Evolutionary conservation across 2,888 invertebrate species (phyloP).

Genomic region (Agelastica alni): DNA sequence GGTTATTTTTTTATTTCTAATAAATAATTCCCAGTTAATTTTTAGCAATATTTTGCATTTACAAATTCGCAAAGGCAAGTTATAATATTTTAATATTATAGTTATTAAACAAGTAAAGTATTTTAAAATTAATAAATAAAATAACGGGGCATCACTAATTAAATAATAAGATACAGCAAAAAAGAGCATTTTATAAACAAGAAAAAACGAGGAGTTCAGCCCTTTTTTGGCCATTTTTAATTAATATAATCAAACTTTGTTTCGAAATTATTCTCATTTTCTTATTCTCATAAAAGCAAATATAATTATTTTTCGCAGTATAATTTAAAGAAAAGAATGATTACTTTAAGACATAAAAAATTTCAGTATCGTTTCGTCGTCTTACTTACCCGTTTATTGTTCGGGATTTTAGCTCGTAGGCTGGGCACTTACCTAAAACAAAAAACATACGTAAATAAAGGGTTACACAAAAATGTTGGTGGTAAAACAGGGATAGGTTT

Average conservation of each 20-base stretch:
- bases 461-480: too few species aligned
- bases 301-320: constrained; percentile 6
- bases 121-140: too few species aligned
- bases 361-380: background rate
- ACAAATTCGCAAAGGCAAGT: too few species aligned
- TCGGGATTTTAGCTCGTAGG: background rate
- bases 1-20: too few species aligned
- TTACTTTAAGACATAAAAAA: background rate
- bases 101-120: too few species aligned
- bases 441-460: constrained; percentile 4
- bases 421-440: constrained; percentile 6
- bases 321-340: constrained; percentile 1
- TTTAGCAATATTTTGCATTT: too few species aligned
- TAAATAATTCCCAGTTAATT: too few species aligned
- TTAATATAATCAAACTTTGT: constrained; percentile 14
- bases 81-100: too few species aligned
- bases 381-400: background rate
- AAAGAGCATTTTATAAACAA: background rate
- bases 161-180: too few species aligned
- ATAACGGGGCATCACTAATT: too few species aligned
- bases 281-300: constrained; percentile 6
- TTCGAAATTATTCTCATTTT: constrained; percentile 6
- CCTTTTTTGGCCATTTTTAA: constrained; percentile 2
- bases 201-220: background rate
- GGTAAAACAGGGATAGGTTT: too few species aligned